Base-by-base conservation (phyloP, 2,888 invertebrate genomes). In the Sialis lutaria region DNA sequence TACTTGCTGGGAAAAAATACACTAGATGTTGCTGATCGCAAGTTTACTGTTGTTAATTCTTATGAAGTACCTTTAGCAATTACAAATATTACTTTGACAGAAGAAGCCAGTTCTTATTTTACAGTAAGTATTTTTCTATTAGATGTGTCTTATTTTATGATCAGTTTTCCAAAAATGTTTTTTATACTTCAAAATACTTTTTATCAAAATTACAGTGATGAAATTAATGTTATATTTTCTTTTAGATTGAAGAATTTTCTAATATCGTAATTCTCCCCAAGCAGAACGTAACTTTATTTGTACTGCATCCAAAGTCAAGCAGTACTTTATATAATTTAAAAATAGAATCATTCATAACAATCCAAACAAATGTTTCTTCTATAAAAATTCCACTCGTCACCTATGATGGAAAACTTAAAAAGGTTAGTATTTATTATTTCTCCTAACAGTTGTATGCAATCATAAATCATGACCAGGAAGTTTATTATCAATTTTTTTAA, bases 361-460 rank as follows among this genome's bases (percentile, higher is more conserved):
- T 87, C 45, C 72, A 77, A 59, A 84, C 85, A 13, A 88, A 88
- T 63, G 73, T 84, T 49, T 83, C 86, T 32, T 70, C 73, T 37
- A 74, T 84, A 54, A 67, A 71, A 53, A 71, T 86, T 51, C 83
- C 84, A 33, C 64, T 87, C 50, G 62, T 78, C 45, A 77, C 80
- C 57, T 86, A 84, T 60, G 77, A 81, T 60, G 86, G 85, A 42
- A 77, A 76, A 60, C 64, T 86, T 56, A 67, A 70, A 59, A 61
- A 70, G 65, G 75, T 75, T 34, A 8, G 6, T n/a, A 30, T 42
- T 13, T 1, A 6, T 31, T 22, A 13, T 37, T 2, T 37, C 12
- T 6, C 12, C 6, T 37, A 7, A 10, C 5, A 7, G 10, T 37
- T 10, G 37, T 37, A 10, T 37, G 8, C 12, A 12, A 37, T 37